phyloP scores from a whole-genome alignment of 2,888 invertebrate species.

The Mythimna loreyi region DNA sequence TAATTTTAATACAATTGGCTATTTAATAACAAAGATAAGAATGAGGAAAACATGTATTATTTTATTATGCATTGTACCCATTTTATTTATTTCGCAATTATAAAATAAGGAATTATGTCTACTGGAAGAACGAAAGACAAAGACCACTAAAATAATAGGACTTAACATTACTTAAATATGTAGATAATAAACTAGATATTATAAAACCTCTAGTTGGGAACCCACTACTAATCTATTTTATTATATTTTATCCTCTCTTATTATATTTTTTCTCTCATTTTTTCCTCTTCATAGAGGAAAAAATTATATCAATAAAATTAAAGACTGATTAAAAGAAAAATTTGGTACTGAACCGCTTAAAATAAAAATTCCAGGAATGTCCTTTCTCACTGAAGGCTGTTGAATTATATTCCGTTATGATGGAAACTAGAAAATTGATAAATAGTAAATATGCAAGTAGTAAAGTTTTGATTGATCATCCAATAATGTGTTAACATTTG shows the following conservation, averaged over 20 bases:
- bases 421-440: no score
- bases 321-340: no score
- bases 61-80: neutral
- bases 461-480: neutral
- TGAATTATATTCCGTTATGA: no score
- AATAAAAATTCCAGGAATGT: no score
- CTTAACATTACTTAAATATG: neutral
- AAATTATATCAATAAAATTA: no score
- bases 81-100: neutral
- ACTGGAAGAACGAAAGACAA: neutral
- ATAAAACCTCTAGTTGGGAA: neutral
- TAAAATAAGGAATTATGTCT: neutral
- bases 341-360: no score
- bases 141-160: neutral
- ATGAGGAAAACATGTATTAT: constrained; percentile 15
- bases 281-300: no score
- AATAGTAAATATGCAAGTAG: neutral
- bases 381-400: no score
- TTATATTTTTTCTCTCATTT: no score
- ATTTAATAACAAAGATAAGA: constrained; percentile 25
- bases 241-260: no score
- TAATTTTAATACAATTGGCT: constrained; percentile 20
- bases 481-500: neutral
- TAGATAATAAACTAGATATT: neutral
- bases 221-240: no score